Evolutionary conservation across 2,113 vertebrate species (phyloP), one percentile per base, ranked within the genome.

Genomic region (Hemibagrus wyckioides): DNA sequence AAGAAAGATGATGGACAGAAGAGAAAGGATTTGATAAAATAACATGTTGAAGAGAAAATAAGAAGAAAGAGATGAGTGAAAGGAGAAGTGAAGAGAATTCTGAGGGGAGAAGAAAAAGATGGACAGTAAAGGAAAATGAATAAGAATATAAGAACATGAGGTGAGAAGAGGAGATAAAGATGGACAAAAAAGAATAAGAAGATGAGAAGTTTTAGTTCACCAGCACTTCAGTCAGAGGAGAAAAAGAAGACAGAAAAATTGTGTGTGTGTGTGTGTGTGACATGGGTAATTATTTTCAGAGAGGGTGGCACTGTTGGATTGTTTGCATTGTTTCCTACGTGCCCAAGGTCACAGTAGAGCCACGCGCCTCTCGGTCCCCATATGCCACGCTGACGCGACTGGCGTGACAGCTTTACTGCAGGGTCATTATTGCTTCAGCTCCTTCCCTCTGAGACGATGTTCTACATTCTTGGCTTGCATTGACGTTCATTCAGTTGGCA

Each of bases 311-410:
- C 79, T 85, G 67, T 39, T 86, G 54, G 82, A 88, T 67, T 89
- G 89, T 87, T 87, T 90, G 85, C 81, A 84, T 73, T 89, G 54
- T 84, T 63, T 73, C 67, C 67, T 69, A 83, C 80, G 61, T 80
- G 67, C 82, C 83, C 87, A 91, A 91, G 89, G 88, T 90, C 90
- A 89, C 57, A 84, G 81, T 59, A 28, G 36, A 86, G 89, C 83
- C 81, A 83, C 75, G 80, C 39, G 80, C 77, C 82, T 88, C 89
- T 88, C 89, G 85, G 76, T 88, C 63, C 71, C 92, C 92, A 92
- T 91, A 91, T 92, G 92, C 86, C 88, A 54, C 41, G 23, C 19
- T 86, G 89, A 91, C 87, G 71, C 52, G 52, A 71, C 80, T 39
- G 61, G 56, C 2, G 44, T 54, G 80, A 88, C 77, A 67, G 77